Evolutionary conservation across 1,140 invertebrate genomes (phyloP).

Genomic region (Bombus pascuorum): DNA sequence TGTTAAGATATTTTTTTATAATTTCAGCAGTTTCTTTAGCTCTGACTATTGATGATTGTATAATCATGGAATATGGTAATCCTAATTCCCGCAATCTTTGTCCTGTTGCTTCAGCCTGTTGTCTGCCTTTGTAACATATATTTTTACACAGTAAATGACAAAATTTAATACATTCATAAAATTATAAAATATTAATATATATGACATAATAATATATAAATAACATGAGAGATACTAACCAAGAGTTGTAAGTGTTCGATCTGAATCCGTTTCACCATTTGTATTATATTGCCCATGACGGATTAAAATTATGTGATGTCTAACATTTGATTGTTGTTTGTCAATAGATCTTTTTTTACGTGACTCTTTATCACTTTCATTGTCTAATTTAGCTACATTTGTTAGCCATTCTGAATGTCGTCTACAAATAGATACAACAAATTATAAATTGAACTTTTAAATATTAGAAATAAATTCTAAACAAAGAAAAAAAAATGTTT

Average conservation of each 20-base stretch:
- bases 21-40: slow-evolving; percentile 95
- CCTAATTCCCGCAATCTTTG: slow-evolving; percentile 88
- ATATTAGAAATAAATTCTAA: not conserved
- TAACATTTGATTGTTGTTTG: slow-evolving; percentile 87
- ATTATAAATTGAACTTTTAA: slow-evolving; percentile 15
- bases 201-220: not conserved
- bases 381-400: slow-evolving; percentile 83
- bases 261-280: slow-evolving; percentile 87
- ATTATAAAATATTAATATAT: not conserved
- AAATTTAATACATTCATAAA: not conserved
- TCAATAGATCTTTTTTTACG: slow-evolving; percentile 85
- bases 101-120: slow-evolving; percentile 93
- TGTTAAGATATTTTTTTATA: slow-evolving; percentile 87
- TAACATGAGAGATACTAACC: slow-evolving; percentile 82
- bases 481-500: slow-evolving; percentile 13
- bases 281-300: slow-evolving; percentile 97
- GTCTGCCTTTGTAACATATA: slow-evolving; percentile 84
- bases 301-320: slow-evolving; percentile 94
- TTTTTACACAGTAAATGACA: not conserved
- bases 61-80: slow-evolving; percentile 90
- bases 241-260: slow-evolving; percentile 90
- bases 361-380: slow-evolving; percentile 85
- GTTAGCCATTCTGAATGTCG: slow-evolving; percentile 89
- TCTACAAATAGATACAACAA: slow-evolving; percentile 81
- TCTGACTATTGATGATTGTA: slow-evolving; percentile 96